Conservation (phyloP, 2,797 vertebrate genomes). For the Helostoma temminkii region DNA sequence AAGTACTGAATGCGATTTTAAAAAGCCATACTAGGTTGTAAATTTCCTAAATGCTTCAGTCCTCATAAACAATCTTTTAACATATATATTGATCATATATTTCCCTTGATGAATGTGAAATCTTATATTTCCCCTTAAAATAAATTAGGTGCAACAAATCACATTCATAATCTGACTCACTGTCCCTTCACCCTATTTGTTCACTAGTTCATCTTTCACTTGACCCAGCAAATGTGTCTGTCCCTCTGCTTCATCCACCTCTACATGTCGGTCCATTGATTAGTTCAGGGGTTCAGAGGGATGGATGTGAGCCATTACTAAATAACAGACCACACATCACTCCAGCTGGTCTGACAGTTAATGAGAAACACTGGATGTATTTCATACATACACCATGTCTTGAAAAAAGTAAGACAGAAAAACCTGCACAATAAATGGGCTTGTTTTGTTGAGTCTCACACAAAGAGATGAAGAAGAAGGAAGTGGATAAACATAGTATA, state of each 20-base stretch:
- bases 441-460: conserved; percentile 2
- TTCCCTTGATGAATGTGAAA: conserved; percentile 15
- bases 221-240: conserved; percentile 68
- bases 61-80: not conserved
- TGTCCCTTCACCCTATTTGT: conserved; percentile 47
- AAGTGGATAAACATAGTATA: not conserved
- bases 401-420: conserved; percentile 38
- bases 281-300: conserved; percentile 65
- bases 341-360: conserved; percentile 70
- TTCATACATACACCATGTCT: conserved; percentile 58
- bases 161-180: conserved; percentile 26
- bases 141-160: conserved; percentile 43
- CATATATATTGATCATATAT: not conserved
- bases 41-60: conserved; percentile 7
- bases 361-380: conserved; percentile 73
- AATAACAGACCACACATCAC: conserved; percentile 76
- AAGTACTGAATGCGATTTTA: not conserved
- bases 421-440: conserved; percentile 27
- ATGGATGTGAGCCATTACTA: conserved; percentile 77
- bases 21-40: not conserved
- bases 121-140: conserved; percentile 20
- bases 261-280: conserved; percentile 76
- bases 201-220: conserved; percentile 73
- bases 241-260: conserved; percentile 61
- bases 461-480: conserved; percentile 8